Evolutionary conservation across 2,888 invertebrate genomes (phyloP).

Genomic region (Teleiodes luculella): DNA sequence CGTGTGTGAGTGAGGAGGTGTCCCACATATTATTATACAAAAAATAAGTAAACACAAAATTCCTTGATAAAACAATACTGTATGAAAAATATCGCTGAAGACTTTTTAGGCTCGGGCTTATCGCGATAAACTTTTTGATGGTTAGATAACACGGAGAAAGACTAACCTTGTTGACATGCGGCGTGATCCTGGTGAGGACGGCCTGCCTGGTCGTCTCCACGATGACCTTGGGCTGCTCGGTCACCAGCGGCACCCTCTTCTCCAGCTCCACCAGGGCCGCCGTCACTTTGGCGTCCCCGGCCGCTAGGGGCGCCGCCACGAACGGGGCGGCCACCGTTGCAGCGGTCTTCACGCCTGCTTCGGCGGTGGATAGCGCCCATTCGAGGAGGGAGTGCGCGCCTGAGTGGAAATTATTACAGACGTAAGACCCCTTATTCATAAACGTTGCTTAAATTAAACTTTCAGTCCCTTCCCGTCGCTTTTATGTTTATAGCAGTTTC

Average conservation of each 20-base stretch:
- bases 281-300: constrained; percentile 82
- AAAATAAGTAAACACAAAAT: too few species aligned
- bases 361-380: constrained; percentile 84
- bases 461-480: too few species aligned
- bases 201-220: constrained; percentile 78
- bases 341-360: constrained; percentile 81
- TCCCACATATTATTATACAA: too few species aligned
- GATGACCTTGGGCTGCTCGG: constrained; percentile 81
- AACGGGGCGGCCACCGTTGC: constrained; percentile 81
- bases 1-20: too few species aligned
- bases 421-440: too few species aligned
- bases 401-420: constrained; percentile 28
- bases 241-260: constrained; percentile 82
- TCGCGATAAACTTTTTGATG: too few species aligned
- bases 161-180: constrained; percentile 72
- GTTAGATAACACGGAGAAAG: too few species aligned
- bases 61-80: too few species aligned
- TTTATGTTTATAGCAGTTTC: too few species aligned
- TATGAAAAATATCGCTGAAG: too few species aligned
- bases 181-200: constrained; percentile 77
- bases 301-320: constrained; percentile 68
- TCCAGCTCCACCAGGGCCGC: constrained; percentile 82
- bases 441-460: too few species aligned
- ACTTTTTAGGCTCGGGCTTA: too few species aligned
- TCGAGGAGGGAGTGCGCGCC: constrained; percentile 82